These are phyloP conservation scores for Romanogobio albipinnatus DNA, from an alignment of 2,113 vertebrate species.

Conservation along the genomic window DNA sequence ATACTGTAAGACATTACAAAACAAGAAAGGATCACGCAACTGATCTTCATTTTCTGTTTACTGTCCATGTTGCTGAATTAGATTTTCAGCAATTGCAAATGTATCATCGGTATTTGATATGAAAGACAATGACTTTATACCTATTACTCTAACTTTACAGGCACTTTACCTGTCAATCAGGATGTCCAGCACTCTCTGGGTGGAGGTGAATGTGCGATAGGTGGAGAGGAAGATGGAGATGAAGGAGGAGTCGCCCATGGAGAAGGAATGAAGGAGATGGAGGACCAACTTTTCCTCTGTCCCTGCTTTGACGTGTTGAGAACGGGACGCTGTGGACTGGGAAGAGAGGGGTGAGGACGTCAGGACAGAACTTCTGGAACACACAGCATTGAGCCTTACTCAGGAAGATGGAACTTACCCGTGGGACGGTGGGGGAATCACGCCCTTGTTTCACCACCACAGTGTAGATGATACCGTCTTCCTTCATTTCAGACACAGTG, in stretches of 20 bases:
- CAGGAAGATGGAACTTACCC: slow-evolving; percentile 58
- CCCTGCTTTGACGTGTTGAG: slow-evolving; percentile 81
- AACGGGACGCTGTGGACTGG: slow-evolving; percentile 64
- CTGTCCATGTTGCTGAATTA: not conserved
- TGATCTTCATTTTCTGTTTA: not conserved
- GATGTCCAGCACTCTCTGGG: slow-evolving; percentile 77
- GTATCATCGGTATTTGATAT: not conserved
- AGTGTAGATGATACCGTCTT: slow-evolving; percentile 82
- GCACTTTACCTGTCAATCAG: slow-evolving; percentile 80
- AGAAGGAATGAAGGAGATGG: slow-evolving; percentile 82
- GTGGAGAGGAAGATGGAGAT: slow-evolving; percentile 86
- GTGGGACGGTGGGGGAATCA: slow-evolving; percentile 44
- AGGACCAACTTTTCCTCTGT: slow-evolving; percentile 84
- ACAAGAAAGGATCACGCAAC: not conserved
- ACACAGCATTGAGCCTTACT: not conserved
- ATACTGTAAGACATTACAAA: not conserved
- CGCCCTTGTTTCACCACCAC: slow-evolving; percentile 75
- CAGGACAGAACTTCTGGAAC: not conserved
- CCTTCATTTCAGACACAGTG: slow-evolving; percentile 80
- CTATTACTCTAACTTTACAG: too few relatives aligned
- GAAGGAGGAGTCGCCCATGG: slow-evolving; percentile 81
- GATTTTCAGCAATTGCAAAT: not conserved
- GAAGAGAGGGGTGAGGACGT: not conserved
- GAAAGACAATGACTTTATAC: not conserved
- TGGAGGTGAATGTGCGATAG: slow-evolving; percentile 84